Evolutionary conservation across 1,140 invertebrate genomes (phyloP).

Genomic region (Drosophila novamexicana): DNA sequence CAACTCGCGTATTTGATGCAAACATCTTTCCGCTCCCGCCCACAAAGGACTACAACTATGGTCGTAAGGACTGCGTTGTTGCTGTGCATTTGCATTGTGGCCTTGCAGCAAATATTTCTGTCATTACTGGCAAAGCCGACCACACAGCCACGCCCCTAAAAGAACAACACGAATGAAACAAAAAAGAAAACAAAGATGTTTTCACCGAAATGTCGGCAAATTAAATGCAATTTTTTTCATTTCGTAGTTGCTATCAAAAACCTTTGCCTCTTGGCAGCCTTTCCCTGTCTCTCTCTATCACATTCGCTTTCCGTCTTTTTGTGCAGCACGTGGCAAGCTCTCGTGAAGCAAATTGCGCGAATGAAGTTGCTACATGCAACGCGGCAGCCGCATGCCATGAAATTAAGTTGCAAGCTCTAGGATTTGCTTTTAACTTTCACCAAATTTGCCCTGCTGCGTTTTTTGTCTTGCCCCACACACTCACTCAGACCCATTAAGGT

Average conservation of each 20-base stretch:
- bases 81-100: slow-evolving; percentile 71
- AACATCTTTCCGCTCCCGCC: slow-evolving; percentile 54
- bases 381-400: slow-evolving; percentile 63
- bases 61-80: slow-evolving; percentile 45
- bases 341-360: slow-evolving; percentile 75
- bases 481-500: slow-evolving; percentile 27
- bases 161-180: slow-evolving; percentile 4
- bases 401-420: slow-evolving; percentile 80
- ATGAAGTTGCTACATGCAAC: slow-evolving; percentile 70
- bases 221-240: slow-evolving; percentile 79
- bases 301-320: neutral
- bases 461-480: slow-evolving; percentile 12
- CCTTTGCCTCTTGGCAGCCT: slow-evolving; percentile 31
- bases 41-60: slow-evolving; percentile 37
- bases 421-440: slow-evolving; percentile 78
- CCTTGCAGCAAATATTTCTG: slow-evolving; percentile 74
- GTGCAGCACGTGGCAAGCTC: slow-evolving; percentile 64
- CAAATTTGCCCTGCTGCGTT: slow-evolving; percentile 60
- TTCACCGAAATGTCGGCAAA: slow-evolving; percentile 70
- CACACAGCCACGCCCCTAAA: slow-evolving; percentile 18
- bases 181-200: slow-evolving; percentile 38
- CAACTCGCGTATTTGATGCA: slow-evolving; percentile 67
- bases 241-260: slow-evolving; percentile 58
- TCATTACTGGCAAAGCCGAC: slow-evolving; percentile 61
- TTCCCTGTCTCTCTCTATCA: neutral